A percentile compares a stretch with the other conserved stretches of the same genome.
These are phyloP conservation scores for Rhabdomys dilectus DNA, from an alignment of 2,113 vertebrate genomes.

Conservation along the genomic window DNA sequence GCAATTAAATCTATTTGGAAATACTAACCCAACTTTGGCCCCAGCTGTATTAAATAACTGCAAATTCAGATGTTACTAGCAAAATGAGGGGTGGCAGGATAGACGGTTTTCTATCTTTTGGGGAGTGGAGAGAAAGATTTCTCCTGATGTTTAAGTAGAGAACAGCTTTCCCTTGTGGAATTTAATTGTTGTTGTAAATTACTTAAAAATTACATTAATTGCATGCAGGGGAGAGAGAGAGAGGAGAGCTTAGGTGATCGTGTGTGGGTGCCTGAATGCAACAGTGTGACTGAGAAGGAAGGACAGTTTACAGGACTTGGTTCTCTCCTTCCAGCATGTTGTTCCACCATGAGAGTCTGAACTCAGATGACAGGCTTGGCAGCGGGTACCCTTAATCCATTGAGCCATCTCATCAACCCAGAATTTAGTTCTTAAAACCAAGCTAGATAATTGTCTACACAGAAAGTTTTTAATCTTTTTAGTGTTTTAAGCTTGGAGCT, in stretches of 20 bases:
- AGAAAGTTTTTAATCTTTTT: constrained; percentile 42
- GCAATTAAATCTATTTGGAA: constrained; percentile 26
- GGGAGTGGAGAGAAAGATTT: not conserved
- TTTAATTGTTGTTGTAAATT: constrained; percentile 36
- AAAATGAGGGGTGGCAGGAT: not conserved
- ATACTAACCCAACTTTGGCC: constrained; percentile 13
- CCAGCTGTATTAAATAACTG: constrained; percentile 35
- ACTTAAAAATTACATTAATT: not conserved
- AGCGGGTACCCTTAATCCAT: not conserved
- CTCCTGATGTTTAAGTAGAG: constrained; percentile 46
- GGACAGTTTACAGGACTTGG: not conserved
- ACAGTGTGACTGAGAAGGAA: not conserved
- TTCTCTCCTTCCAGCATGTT: not conserved
- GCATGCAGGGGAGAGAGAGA: not conserved
- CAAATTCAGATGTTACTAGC: constrained; percentile 29
- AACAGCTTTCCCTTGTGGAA: constrained; percentile 27
- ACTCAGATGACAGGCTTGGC: not conserved
- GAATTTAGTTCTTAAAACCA: constrained; percentile 43
- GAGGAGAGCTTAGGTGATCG: not conserved
- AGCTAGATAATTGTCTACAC: not conserved
- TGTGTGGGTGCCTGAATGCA: not conserved
- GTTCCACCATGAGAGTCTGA: not conserved
- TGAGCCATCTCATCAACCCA: not conserved
- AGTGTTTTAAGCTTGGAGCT: constrained; percentile 25
- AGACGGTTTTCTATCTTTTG: not conserved